Evolutionary conservation across 2,888 invertebrate species (phyloP).

Genomic region (Eutolmus rufibarbis): DNA sequence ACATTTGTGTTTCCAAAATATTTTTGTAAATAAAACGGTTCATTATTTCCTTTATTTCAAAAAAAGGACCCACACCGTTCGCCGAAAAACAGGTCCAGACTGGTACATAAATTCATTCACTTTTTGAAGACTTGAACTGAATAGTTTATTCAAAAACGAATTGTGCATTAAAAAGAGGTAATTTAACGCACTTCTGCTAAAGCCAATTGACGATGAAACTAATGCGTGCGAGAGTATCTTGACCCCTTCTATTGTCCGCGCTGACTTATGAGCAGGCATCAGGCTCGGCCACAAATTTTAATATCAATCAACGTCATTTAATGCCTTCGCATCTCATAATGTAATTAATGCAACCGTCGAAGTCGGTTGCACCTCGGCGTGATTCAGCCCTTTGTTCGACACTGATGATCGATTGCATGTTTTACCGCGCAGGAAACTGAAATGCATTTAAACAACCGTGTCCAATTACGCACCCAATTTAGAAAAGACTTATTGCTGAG

Average conservation of each 20-base stretch:
- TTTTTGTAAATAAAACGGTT: no score
- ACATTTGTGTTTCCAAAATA: no score
- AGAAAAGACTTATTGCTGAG: not conserved
- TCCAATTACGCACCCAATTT: slow-evolving; percentile 5
- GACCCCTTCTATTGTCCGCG: not conserved
- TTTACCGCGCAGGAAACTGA: not conserved
- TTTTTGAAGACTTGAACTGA: not conserved
- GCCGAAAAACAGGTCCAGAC: no score
- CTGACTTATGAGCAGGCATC: not conserved
- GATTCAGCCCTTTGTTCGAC: slow-evolving; percentile 19
- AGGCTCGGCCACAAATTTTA: slow-evolving; percentile 1
- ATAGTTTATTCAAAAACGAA: not conserved
- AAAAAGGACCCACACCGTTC: no score
- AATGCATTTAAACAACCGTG: not conserved
- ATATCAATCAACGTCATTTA: slow-evolving; percentile 27
- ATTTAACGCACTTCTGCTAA: not conserved
- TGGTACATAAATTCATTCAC: not conserved
- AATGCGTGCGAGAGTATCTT: not conserved
- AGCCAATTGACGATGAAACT: not conserved
- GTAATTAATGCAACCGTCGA: slow-evolving; percentile 23
- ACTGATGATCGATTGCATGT: slow-evolving; percentile 25
- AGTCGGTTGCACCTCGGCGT: slow-evolving; percentile 6
- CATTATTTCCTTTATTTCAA: no score
- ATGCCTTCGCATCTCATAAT: not conserved
- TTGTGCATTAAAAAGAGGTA: not conserved